Evolutionary conservation across 2,888 invertebrate genomes (phyloP).

Genomic region (Erebia aethiops): DNA sequence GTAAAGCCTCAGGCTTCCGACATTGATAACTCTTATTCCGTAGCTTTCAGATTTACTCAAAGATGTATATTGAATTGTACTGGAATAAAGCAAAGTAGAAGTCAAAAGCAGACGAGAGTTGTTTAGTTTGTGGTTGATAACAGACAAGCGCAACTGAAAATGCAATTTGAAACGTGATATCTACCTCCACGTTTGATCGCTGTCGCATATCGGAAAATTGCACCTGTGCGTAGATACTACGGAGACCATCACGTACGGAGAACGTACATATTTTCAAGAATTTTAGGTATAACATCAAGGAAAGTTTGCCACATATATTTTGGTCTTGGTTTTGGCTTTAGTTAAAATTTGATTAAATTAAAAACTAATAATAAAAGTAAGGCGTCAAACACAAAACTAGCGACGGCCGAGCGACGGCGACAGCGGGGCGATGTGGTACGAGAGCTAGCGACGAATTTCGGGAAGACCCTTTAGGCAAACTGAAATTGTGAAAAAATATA

Average conservation of each 20-base stretch:
- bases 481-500: too few species aligned
- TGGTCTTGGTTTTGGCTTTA: not conserved
- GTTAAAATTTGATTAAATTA: not conserved
- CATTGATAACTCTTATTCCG: not conserved
- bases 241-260: too few species aligned
- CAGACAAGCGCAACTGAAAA: not conserved
- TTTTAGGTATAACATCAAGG: too few species aligned
- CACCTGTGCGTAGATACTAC: not conserved
- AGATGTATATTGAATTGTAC: not conserved
- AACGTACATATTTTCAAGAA: too few species aligned
- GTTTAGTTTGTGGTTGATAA: not conserved
- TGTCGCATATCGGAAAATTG: not conserved
- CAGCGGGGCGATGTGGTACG: too few species aligned
- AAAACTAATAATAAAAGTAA: not conserved
- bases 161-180: conserved; percentile 10
- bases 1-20: not conserved
- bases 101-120: not conserved
- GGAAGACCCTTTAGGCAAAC: too few species aligned
- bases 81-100: not conserved
- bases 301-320: not conserved
- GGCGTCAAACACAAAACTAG: too few species aligned
- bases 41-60: not conserved
- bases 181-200: not conserved
- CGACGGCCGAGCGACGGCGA: too few species aligned
- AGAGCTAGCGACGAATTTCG: too few species aligned